phyloP scores from a whole-genome alignment of 2,113 vertebrate genomes.

The Micronycteris hirsuta region DNA sequence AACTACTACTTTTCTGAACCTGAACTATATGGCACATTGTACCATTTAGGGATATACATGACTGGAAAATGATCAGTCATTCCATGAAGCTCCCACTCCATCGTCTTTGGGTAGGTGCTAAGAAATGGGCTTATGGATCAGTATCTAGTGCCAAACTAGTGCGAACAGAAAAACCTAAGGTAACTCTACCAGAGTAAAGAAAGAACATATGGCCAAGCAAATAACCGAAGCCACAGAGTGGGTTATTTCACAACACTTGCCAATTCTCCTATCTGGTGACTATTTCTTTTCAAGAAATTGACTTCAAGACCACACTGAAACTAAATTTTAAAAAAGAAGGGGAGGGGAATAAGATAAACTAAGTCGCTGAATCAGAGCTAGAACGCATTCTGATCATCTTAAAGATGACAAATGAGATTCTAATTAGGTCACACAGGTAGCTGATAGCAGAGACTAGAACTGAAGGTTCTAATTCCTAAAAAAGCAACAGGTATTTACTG shows the following conservation, averaged over 20 bases:
- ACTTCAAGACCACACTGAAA: neutral
- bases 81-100: neutral
- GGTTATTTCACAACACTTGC: neutral
- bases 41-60: neutral
- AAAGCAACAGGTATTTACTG: neutral
- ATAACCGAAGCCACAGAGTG: neutral
- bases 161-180: neutral
- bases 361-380: neutral
- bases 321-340: neutral
- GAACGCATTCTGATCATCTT: neutral
- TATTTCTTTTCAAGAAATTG: conserved; percentile 6
- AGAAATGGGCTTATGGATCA: neutral
- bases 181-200: neutral
- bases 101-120: neutral
- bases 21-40: neutral
- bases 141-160: neutral
- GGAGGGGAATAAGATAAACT: neutral
- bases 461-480: neutral
- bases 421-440: neutral
- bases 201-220: neutral
- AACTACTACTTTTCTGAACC: neutral
- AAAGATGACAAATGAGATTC: neutral
- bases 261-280: neutral
- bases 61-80: neutral
- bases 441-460: neutral